phyloP scores from a whole-genome alignment of 1,140 invertebrate genomes.

The Neodiprion fabricii region DNA sequence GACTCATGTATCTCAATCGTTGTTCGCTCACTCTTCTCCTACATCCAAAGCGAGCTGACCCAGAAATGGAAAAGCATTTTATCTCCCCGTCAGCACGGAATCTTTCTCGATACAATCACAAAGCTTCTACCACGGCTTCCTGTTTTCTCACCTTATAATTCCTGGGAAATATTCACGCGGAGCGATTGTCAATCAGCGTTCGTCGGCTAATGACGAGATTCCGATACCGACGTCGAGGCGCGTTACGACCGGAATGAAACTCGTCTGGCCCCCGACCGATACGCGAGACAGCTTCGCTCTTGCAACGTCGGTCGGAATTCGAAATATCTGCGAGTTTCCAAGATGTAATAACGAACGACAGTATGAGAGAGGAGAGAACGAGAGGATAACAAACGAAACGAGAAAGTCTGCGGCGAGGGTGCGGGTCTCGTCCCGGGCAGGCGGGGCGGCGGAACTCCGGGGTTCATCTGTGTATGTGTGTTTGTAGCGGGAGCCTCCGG shows the following conservation, averaged over 20 bases:
- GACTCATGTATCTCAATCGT: too few relatives aligned
- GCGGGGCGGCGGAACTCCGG: constrained; percentile 26
- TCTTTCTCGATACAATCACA: too few relatives aligned
- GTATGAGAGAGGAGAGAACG: constrained; percentile 25
- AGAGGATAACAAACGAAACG: constrained; percentile 54
- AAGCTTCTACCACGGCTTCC: too few relatives aligned
- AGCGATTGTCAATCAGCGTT: background rate
- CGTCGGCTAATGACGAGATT: constrained; percentile 8
- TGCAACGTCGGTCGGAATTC: constrained; percentile 54
- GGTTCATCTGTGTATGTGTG: background rate
- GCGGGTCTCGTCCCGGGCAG: constrained; percentile 24
- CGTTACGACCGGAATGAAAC: background rate
- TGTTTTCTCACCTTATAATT: too few relatives aligned
- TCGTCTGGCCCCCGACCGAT: background rate
- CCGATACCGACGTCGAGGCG: background rate
- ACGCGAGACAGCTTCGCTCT: constrained; percentile 23
- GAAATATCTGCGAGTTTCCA: constrained; percentile 58
- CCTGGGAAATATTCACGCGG: too few relatives aligned
- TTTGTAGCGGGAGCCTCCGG: constrained; percentile 10
- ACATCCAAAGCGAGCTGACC: too few relatives aligned
- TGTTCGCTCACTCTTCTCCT: too few relatives aligned
- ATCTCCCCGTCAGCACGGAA: too few relatives aligned
- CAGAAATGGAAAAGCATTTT: too few relatives aligned
- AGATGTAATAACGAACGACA: constrained; percentile 61
- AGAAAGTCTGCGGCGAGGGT: constrained; percentile 47